Conservation (phyloP, 2,888 invertebrate species). For the Drosophila histrio region DNA sequence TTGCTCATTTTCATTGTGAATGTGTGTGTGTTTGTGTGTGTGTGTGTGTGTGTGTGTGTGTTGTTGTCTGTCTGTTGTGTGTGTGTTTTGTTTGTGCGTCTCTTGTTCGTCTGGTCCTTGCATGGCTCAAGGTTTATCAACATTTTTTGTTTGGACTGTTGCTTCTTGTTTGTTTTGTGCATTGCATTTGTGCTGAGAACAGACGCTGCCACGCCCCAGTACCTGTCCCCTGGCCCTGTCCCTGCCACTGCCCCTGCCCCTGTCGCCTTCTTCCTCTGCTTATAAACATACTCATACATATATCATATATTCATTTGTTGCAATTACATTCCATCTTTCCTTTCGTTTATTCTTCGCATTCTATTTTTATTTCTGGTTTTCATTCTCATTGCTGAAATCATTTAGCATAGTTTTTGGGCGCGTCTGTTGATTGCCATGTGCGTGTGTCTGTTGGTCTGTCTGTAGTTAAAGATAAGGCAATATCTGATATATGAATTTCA, state of each 20-base stretch:
- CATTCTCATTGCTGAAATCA: conserved; percentile 53
- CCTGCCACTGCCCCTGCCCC: neutral
- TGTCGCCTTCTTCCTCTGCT: neutral
- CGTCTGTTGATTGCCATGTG: conserved; percentile 17
- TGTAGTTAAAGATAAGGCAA: conserved; percentile 16
- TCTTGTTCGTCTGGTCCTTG: conserved; percentile 27
- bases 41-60: neutral
- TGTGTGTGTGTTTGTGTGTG: conserved; percentile 4
- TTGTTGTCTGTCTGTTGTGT: neutral
- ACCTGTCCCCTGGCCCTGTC: neutral
- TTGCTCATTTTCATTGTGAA: conserved; percentile 70
- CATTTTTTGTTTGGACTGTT: conserved; percentile 21
- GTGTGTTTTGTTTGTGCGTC: conserved; percentile 8
- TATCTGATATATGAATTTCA: conserved; percentile 37
- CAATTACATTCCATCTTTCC: conserved; percentile 61
- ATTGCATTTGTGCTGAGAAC: conserved; percentile 55
- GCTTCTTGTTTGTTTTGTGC: conserved; percentile 30
- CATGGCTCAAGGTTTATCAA: conserved; percentile 41
- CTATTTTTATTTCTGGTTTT: conserved; percentile 40
- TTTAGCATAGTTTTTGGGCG: conserved; percentile 61
- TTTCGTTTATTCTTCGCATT: neutral
- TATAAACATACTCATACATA: conserved; percentile 10
- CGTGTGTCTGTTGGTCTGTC: neutral
- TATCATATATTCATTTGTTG: conserved; percentile 74
- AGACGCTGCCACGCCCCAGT: conserved; percentile 15